phyloP scores from a whole-genome alignment of 2,888 invertebrate genomes.

The Glyphotaelius pellucidus region DNA sequence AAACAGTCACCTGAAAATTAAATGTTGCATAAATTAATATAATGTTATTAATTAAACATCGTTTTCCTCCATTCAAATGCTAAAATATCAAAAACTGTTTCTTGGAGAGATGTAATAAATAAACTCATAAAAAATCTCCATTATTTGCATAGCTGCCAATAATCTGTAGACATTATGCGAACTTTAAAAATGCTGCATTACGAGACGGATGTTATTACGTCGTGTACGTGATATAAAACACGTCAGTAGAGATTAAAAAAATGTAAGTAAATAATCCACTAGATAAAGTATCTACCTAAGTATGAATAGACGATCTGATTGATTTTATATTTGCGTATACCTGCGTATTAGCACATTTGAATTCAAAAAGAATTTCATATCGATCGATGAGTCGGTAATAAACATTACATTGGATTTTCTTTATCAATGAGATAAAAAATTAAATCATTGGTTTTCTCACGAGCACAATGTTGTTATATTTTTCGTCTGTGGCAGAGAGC shows the following conservation, averaged over 20 bases:
- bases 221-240: not conserved
- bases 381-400: too few relatives aligned
- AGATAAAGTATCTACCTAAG: not conserved
- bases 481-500: too few relatives aligned
- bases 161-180: not conserved
- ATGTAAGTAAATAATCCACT: not conserved
- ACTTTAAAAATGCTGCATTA: not conserved
- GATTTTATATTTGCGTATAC: not conserved
- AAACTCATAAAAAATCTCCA: not conserved
- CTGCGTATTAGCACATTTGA: not conserved
- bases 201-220: not conserved
- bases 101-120: not conserved
- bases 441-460: too few relatives aligned
- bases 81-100: not conserved
- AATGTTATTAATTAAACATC: not conserved
- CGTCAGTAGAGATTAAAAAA: not conserved
- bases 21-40: not conserved
- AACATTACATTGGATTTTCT: too few relatives aligned
- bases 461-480: too few relatives aligned
- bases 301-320: not conserved
- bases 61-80: conserved; percentile 19
- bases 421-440: too few relatives aligned
- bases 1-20: not conserved
- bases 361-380: not conserved
- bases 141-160: not conserved